Conservation (phyloP, 2,797 vertebrate species). For the Bovichtus variegatus region DNA sequence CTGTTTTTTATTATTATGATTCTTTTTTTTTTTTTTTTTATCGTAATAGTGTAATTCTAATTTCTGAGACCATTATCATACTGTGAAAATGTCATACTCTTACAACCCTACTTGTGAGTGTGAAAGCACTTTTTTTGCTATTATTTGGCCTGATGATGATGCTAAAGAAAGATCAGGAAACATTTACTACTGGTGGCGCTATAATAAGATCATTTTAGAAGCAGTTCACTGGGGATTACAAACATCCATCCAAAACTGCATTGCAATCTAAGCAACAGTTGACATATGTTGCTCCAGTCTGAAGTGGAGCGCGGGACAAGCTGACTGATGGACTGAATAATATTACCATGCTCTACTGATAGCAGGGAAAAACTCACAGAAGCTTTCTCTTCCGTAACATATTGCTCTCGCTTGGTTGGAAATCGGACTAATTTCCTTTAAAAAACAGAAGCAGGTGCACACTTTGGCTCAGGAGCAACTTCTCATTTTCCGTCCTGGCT, state of each 20-base stretch:
- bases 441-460: conserved; percentile 71
- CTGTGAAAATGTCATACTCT: too few species aligned
- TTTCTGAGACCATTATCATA: too few species aligned
- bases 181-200: too few species aligned
- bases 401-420: conserved; percentile 4
- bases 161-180: background rate
- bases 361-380: background rate
- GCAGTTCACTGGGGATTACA: background rate
- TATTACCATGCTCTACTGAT: background rate
- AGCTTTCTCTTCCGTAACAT: conserved; percentile 1
- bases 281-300: background rate
- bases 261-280: background rate
- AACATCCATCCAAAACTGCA: background rate
- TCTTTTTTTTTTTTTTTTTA: too few species aligned
- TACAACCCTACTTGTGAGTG: too few species aligned
- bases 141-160: background rate
- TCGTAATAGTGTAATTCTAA: too few species aligned
- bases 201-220: background rate
- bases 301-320: background rate
- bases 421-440: conserved; percentile 41
- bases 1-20: too few species aligned
- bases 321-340: background rate
- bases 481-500: conserved; percentile 41
- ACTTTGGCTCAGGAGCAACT: conserved; percentile 58
- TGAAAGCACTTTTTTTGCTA: background rate